A percentile compares a stretch with the other conserved stretches of the same genome.
Evolutionary conservation across 2,113 vertebrate genomes (phyloP).

Genomic region (Nothocercus julius): DNA sequence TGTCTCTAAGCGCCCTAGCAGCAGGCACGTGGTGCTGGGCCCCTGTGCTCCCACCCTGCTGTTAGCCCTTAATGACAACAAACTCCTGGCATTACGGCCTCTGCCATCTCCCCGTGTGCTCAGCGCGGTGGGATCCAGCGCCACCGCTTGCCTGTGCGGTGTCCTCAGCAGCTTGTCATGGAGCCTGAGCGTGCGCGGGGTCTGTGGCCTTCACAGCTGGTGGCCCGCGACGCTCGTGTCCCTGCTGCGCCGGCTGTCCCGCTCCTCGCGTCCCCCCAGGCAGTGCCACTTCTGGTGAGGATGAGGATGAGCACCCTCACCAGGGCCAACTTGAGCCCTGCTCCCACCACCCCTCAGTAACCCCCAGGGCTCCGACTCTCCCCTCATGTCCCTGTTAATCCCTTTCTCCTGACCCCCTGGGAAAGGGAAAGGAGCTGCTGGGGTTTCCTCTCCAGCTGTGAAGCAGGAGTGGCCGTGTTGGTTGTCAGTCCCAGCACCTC

Average conservation of each 20-base stretch:
- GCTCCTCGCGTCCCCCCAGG: neutral
- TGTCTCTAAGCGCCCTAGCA: neutral
- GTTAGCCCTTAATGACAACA: neutral
- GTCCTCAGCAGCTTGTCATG: neutral
- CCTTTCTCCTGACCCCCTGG: neutral
- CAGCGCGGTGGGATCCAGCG: neutral
- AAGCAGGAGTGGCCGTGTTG: neutral
- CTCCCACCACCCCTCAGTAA: neutral
- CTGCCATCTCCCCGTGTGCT: neutral
- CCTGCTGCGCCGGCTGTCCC: neutral
- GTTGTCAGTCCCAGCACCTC: neutral
- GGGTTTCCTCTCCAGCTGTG: neutral
- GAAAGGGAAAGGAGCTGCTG: neutral
- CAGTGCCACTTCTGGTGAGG: neutral
- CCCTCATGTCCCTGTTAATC: accelerated
- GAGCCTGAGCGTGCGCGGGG: accelerated
- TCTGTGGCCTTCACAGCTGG: neutral
- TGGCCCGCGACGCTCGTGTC: neutral
- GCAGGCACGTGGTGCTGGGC: accelerated
- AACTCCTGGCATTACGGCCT: neutral
- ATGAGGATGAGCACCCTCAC: too few species aligned
- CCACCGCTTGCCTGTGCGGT: neutral
- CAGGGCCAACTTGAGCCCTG: neutral
- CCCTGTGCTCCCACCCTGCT: neutral
- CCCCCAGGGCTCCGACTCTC: neutral